Evolutionary conservation across 1,140 invertebrate species (phyloP).

Genomic region (Mylabris phalerata): DNA sequence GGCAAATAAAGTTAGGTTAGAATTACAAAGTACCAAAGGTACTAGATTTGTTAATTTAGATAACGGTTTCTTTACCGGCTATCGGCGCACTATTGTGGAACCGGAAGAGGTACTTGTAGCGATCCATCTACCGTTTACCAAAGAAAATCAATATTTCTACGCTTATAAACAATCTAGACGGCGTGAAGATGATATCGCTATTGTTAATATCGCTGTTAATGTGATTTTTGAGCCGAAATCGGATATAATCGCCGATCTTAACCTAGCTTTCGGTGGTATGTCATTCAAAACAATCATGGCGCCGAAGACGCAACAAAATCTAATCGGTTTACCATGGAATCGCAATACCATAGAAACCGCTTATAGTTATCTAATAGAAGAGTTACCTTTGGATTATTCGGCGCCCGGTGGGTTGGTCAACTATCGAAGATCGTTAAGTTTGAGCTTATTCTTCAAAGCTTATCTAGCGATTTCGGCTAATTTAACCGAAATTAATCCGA

Average conservation of each 20-base stretch:
- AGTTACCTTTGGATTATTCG: slow-evolving; percentile 66
- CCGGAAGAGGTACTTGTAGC: slow-evolving; percentile 74
- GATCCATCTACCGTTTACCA: slow-evolving; percentile 56
- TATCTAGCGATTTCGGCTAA: slow-evolving; percentile 62
- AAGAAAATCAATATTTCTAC: slow-evolving; percentile 68
- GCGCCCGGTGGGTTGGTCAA: slow-evolving; percentile 88
- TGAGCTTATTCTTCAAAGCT: slow-evolving; percentile 89
- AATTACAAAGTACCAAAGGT: slow-evolving; percentile 48
- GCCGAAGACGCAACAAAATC: slow-evolving; percentile 54
- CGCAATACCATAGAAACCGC: slow-evolving; percentile 59
- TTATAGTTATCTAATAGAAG: slow-evolving; percentile 57
- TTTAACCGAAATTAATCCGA: slow-evolving; percentile 45
- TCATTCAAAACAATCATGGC: slow-evolving; percentile 79
- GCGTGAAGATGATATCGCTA: slow-evolving; percentile 91
- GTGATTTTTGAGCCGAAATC: slow-evolving; percentile 52
- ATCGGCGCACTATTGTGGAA: slow-evolving; percentile 70
- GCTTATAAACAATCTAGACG: slow-evolving; percentile 90
- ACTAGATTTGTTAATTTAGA: slow-evolving; percentile 67
- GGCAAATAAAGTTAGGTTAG: slow-evolving; percentile 57
- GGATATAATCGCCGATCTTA: slow-evolving; percentile 54
- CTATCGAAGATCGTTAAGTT: slow-evolving; percentile 71
- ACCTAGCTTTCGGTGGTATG: slow-evolving; percentile 84
- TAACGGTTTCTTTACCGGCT: slow-evolving; percentile 79
- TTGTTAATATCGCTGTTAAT: slow-evolving; percentile 82
- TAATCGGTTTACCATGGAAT: slow-evolving; percentile 67